phyloP scores from a whole-genome alignment of 2,113 vertebrate genomes.

The Taurulus bubalis region DNA sequence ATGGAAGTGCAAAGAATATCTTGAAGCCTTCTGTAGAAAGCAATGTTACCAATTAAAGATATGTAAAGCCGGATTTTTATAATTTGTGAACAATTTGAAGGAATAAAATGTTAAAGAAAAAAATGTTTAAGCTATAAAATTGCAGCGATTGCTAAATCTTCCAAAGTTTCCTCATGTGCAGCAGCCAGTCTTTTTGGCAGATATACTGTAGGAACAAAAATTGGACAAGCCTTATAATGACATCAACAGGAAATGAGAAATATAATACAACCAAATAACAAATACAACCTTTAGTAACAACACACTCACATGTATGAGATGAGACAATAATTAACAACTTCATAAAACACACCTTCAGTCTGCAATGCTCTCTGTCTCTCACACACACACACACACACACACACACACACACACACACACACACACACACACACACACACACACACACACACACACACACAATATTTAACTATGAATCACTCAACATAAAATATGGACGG shows the following conservation, averaged over 20 bases:
- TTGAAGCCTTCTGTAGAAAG: not conserved
- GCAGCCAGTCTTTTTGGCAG: slow-evolving; percentile 39
- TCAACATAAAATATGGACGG: slow-evolving; percentile 43
- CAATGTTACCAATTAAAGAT: not conserved
- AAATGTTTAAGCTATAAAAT: not conserved
- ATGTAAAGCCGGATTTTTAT: not conserved
- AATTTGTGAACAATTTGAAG: not conserved
- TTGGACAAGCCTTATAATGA: slow-evolving; percentile 46
- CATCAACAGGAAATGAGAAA: slow-evolving; percentile 63
- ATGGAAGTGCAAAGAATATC: not conserved
- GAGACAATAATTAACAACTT: slow-evolving; percentile 43
- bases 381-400: slow-evolving; percentile 23
- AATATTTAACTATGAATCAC: slow-evolving; percentile 63
- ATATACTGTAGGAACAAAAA: slow-evolving; percentile 15
- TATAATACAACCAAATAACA: slow-evolving; percentile 46
- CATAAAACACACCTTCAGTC: slow-evolving; percentile 28
- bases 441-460: slow-evolving; percentile 23
- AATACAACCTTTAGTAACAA: slow-evolving; percentile 48
- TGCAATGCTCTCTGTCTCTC: slow-evolving; percentile 11
- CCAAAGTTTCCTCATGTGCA: slow-evolving; percentile 27
- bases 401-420: slow-evolving; percentile 15
- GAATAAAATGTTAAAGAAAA: not conserved
- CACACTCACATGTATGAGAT: slow-evolving; percentile 48
- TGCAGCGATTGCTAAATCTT: not conserved
- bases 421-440: slow-evolving; percentile 23